A percentile compares a stretch with the other conserved stretches of the same genome.
phyloP scores from a whole-genome alignment of 2,888 invertebrate genomes.

The Drosophila fulvimacula region DNA sequence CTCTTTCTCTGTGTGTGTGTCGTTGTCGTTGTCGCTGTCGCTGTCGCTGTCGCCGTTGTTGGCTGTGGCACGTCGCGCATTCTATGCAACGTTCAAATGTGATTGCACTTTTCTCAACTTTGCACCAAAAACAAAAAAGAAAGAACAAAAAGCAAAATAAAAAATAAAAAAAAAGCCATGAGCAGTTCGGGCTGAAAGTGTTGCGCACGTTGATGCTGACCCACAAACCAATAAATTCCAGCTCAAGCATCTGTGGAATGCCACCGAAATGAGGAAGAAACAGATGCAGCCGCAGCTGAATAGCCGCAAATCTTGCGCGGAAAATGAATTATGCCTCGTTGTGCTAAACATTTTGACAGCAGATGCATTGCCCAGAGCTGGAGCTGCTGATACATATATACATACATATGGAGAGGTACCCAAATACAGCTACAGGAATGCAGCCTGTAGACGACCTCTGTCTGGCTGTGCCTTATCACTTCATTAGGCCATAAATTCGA shows the following conservation, averaged over 20 bases:
- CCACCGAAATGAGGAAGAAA: constrained; percentile 31
- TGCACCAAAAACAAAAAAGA: constrained; percentile 44
- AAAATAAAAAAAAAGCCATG: constrained; percentile 5
- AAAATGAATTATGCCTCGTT: constrained; percentile 70
- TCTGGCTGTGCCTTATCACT: constrained; percentile 68
- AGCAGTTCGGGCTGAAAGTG: constrained; percentile 51
- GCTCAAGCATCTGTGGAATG: constrained; percentile 73
- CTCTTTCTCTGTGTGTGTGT: constrained; percentile 13
- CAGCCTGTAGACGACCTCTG: constrained; percentile 61
- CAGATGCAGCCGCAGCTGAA: constrained; percentile 4
- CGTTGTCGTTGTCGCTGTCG: constrained; percentile 9
- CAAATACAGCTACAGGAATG: constrained; percentile 59
- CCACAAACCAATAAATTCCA: constrained; percentile 81
- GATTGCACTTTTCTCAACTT: constrained; percentile 72
- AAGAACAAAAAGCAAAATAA: not conserved
- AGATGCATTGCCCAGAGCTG: constrained; percentile 24
- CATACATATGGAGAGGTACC: constrained; percentile 1
- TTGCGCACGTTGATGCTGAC: constrained; percentile 61
- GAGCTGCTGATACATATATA: constrained; percentile 5
- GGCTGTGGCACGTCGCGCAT: constrained; percentile 55
- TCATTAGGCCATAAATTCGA: constrained; percentile 74
- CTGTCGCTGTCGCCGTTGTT: constrained; percentile 17
- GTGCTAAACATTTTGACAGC: constrained; percentile 81
- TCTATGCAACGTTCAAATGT: constrained; percentile 71
- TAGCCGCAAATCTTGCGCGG: constrained; percentile 4